phyloP scores from a whole-genome alignment of 2,888 invertebrate species.

The Hypomecis atomaria region DNA sequence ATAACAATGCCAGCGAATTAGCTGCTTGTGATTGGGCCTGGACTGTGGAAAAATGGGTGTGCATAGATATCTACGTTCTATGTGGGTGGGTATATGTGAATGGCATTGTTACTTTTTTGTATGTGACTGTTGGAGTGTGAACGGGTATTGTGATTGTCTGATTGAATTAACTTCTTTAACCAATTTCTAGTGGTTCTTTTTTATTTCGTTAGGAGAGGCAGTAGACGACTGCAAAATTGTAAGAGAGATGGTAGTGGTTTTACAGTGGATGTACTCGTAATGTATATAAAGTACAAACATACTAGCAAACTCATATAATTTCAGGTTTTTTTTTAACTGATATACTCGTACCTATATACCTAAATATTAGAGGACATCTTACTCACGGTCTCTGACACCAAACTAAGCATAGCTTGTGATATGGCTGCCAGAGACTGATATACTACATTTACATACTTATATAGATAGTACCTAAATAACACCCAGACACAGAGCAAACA shows the following conservation, averaged over 20 bases:
- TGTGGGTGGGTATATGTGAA: neutral
- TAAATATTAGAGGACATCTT: too few species aligned
- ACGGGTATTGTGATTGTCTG: neutral
- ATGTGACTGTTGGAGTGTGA: conserved; percentile 9
- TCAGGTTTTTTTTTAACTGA: neutral
- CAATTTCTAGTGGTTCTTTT: neutral
- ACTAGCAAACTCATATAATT: neutral
- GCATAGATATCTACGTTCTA: conserved; percentile 22
- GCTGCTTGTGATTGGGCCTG: conserved; percentile 56
- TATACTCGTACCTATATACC: too few species aligned
- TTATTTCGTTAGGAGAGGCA: neutral
- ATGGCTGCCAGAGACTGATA: too few species aligned
- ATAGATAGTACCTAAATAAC: too few species aligned
- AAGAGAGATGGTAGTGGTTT: neutral
- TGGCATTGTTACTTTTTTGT: conserved; percentile 21
- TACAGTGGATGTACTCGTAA: too few species aligned
- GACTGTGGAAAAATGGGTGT: conserved; percentile 30
- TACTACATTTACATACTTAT: too few species aligned
- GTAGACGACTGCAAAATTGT: neutral
- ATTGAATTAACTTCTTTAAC: neutral
- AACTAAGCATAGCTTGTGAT: too few species aligned
- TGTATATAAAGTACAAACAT: too few species aligned
- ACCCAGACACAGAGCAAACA: too few species aligned
- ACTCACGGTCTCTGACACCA: too few species aligned
- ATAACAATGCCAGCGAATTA: conserved; percentile 70